A percentile compares a stretch with the other conserved stretches of the same genome.
phyloP scores from a whole-genome alignment of 2,113 vertebrate species.

The Mesitornis unicolor region DNA sequence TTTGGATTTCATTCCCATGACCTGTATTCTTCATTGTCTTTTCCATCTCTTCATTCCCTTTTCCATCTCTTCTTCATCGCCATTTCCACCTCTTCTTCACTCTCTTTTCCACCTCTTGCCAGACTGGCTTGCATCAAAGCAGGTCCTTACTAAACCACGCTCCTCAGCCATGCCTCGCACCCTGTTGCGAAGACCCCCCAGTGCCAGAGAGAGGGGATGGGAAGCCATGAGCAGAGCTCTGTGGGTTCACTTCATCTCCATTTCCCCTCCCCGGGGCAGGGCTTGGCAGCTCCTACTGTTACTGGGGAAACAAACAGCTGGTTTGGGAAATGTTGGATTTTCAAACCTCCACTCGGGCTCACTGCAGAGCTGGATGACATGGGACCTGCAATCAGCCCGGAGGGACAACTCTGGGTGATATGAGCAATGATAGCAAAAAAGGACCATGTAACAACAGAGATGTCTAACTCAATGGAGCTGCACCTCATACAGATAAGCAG shows the following conservation, averaged over 20 bases:
- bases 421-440: not conserved
- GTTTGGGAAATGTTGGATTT: not conserved
- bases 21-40: not conserved
- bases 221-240: not conserved
- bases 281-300: not conserved
- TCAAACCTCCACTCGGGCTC: accelerated
- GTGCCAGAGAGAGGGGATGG: not conserved
- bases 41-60: not conserved
- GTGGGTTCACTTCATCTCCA: not conserved
- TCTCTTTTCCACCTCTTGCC: not conserved
- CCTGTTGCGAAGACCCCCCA: not conserved
- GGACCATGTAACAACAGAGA: accelerated
- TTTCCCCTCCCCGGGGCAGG: not conserved
- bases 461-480: not conserved
- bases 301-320: not conserved
- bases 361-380: accelerated
- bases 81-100: not conserved
- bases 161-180: not conserved
- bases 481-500: not conserved
- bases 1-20: not conserved
- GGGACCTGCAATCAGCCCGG: not conserved
- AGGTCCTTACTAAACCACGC: not conserved
- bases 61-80: not conserved
- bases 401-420: not conserved
- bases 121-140: not conserved